A percentile compares a stretch with the other conserved stretches of the same genome.
phyloP scores from a whole-genome alignment of 2,797 vertebrate genomes.

The Sebastes diploproa region DNA sequence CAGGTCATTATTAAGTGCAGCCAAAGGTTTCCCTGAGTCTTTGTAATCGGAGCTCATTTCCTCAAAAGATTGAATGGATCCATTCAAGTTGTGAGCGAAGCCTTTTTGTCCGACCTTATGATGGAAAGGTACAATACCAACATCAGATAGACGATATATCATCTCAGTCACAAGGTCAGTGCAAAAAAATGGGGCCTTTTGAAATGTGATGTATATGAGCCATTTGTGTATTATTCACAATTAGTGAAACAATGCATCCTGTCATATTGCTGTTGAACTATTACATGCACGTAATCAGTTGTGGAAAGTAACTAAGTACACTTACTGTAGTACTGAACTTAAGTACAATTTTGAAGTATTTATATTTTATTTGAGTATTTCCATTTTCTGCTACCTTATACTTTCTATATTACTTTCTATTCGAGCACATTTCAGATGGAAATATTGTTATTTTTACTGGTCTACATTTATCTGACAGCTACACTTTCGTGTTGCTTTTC shows the following conservation, averaged over 20 bases:
- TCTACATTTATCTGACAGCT: neutral
- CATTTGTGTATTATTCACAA: neutral
- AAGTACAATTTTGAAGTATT: too few relatives aligned
- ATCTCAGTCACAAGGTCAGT: neutral
- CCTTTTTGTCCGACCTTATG: constrained; percentile 23
- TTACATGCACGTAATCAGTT: neutral
- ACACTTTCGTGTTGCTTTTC: neutral
- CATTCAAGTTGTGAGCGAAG: neutral
- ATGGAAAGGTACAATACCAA: constrained; percentile 9
- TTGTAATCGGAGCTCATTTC: neutral
- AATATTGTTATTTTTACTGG: neutral
- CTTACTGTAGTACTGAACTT: too few relatives aligned
- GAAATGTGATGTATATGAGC: neutral
- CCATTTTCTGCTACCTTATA: neutral
- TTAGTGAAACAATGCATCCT: neutral
- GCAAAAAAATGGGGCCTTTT: neutral
- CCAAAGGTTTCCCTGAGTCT: neutral
- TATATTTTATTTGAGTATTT: neutral
- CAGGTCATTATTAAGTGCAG: neutral
- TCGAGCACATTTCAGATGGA: neutral
- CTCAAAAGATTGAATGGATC: constrained; percentile 15
- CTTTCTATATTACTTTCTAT: too few relatives aligned
- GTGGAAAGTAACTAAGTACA: neutral
- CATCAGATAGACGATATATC: constrained; percentile 19
- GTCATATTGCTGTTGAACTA: neutral